Evolutionary conservation across 2,797 vertebrate species (phyloP), one percentile per base, ranked within the genome.

Genomic region (Phrynocephalus vlangalii): DNA sequence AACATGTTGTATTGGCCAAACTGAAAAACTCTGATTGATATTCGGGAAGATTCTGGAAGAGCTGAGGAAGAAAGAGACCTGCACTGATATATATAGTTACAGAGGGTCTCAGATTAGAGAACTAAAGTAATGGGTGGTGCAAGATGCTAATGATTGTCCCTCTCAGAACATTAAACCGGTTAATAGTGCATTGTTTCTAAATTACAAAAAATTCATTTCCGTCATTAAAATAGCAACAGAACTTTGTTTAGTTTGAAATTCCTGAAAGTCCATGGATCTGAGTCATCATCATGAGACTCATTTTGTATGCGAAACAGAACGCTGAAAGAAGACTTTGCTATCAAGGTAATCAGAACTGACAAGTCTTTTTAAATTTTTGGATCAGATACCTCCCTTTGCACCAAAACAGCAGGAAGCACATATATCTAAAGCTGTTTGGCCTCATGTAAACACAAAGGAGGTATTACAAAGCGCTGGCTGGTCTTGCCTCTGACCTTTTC

Each of bases 401-500:
- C 38, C 18, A 89, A 9, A 1, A 90, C 68, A 89, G 60, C 26
- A 33, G 86, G 85, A 85, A 67, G 88, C 84, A 60, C 13, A 30
- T 89, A 75, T 81, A 82, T 22, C 1, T 71, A 82, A n/a, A 16
- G 83, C 86, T 24, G 3, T 72, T 82, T 60, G 75, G 48, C 82
- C 76, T 83, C 75, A 5, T 24, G 44, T 16, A 72, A 85, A 76
- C 84, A 78, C 85, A 83, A 86, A 63, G 1, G 20, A 77, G 72
- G 33, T 20, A 88, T 72, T 77, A 79, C 82, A 86, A 81, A 87
- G 26, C 24, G 0, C 0, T 20, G 82, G 83, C 92, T 92, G 80
- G 90, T 88, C 91, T 96, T 96, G 78, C 93, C 89, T 83, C 89
- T 96, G 95, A 96, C 97, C 96, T 97, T 97, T 97, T 96, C 94